Base-by-base conservation (phyloP, 2,888 invertebrate genomes). In the Watsonalla binaria region DNA sequence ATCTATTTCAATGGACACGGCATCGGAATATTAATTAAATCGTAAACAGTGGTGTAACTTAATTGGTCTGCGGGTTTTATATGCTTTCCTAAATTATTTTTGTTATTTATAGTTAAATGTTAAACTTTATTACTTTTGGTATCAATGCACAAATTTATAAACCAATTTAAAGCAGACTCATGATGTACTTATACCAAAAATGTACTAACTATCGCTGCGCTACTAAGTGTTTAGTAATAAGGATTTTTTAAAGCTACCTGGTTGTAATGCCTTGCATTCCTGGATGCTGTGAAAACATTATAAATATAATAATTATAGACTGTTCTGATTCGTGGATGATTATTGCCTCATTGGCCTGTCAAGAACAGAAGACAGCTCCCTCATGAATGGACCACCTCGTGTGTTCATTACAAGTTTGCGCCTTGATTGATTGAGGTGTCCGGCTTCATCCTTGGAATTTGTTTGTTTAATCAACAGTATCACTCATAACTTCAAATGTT, bases 371-470 rank as follows among this genome's bases (percentile, higher is more conserved):
- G 52, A 53, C 55, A 55, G 51, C 52, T 48, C 37, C 34, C 51
- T 53, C 47, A 53, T 51, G 48, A 51, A 50, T n/a, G 8, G 46
- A 35, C 13, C 46, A 51, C 45, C 45, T 51, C 34, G 45, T 13
- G 45, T 45, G 33, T 35, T 35, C 37, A 55, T 51, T 53, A 56
- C 51, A 51, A 9, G 37, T 33, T 13, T 24, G 13, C 37, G 9
- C 24, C 13, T 46, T 49, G 48, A 56, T 39, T 49, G 56, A 51
- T 53, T 47, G 51, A 48, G 33, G 53, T 51, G 51, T 15, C 46
- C 42, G 37, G 49, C 14, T 33, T 15, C 14, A 8, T 39, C 0
- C 14, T 7, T 37, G 15, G 35, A 37, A 39, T 37, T 13, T 14
- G 13, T n/a, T 35, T 34, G 34, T 34, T 24, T 24, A 24, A 24